phyloP scores from a whole-genome alignment of 2,113 vertebrate species.

The Peromyscus polionotus region DNA sequence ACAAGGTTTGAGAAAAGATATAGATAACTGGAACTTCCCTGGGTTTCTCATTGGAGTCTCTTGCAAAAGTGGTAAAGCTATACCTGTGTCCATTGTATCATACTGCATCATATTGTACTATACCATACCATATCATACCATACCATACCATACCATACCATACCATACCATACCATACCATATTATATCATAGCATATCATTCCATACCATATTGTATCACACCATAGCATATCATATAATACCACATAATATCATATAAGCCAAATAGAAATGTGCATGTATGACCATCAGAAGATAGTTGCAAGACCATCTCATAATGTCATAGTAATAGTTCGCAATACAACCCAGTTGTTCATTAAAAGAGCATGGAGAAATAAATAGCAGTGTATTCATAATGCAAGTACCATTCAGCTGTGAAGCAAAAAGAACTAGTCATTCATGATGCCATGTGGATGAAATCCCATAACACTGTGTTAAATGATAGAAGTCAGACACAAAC shows the following conservation, averaged over 20 bases:
- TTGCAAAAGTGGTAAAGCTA: slow-evolving; percentile 5
- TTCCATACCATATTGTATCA: neutral
- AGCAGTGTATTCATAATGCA: neutral
- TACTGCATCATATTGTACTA: neutral
- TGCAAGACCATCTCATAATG: neutral
- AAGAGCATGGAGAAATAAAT: neutral
- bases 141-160: neutral
- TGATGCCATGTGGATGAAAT: neutral
- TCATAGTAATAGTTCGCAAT: neutral
- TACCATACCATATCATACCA: neutral
- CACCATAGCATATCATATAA: neutral
- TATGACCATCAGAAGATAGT: neutral
- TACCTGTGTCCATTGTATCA: neutral
- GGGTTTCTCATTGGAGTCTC: neutral
- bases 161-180: neutral
- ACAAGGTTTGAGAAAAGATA: neutral
- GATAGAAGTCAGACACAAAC: slow-evolving; percentile 13
- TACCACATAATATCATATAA: neutral
- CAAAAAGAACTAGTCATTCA: neutral
- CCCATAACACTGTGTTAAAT: neutral
- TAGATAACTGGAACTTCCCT: neutral
- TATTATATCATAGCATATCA: neutral
- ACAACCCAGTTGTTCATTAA: neutral
- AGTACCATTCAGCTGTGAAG: neutral
- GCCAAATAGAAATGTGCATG: neutral